These are phyloP conservation scores for Hyperoplus lanceolatus DNA, from an alignment of 2,797 vertebrate species.

Conservation along the genomic window DNA sequence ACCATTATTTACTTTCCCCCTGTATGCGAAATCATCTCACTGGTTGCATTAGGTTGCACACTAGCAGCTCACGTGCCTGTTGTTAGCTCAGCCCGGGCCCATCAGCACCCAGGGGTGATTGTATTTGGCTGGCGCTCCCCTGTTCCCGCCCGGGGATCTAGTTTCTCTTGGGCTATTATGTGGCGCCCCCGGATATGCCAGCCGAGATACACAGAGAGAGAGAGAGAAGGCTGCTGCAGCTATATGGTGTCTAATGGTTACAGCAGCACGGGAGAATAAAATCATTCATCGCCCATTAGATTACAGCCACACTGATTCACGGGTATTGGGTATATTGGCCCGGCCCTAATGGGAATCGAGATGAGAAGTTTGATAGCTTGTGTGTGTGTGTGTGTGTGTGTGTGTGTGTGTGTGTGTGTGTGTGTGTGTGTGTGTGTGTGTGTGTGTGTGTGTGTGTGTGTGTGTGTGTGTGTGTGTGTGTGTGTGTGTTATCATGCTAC, in stretches of 20 bases:
- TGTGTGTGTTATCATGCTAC: conserved; percentile 52
- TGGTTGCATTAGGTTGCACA: conserved; percentile 43
- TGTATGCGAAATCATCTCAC: conserved; percentile 38
- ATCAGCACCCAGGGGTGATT: conserved; percentile 74
- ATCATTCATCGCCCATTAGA: conserved; percentile 86
- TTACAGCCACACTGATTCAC: conserved; percentile 87
- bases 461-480: conserved; percentile 57
- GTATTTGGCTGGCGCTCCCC: conserved; percentile 70
- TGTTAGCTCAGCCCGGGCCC: conserved; percentile 65
- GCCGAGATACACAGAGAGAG: conserved; percentile 57
- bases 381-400: conserved; percentile 63
- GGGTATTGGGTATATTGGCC: conserved; percentile 74
- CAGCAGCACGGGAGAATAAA: conserved; percentile 81
- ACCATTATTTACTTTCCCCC: conserved; percentile 50
- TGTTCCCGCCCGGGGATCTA: conserved; percentile 70
- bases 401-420: conserved; percentile 52
- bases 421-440: conserved; percentile 62
- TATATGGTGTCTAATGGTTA: conserved; percentile 86
- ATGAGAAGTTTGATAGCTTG: conserved; percentile 75
- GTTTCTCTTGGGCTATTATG: conserved; percentile 84
- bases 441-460: conserved; percentile 58
- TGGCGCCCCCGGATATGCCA: conserved; percentile 85
- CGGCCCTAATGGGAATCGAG: conserved; percentile 78
- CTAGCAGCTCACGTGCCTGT: conserved; percentile 64
- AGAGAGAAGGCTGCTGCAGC: conserved; percentile 42